A percentile compares a stretch with the other conserved stretches of the same genome.
Evolutionary conservation across 2,113 vertebrate species (phyloP).

Genomic region (Sorex araneus): DNA sequence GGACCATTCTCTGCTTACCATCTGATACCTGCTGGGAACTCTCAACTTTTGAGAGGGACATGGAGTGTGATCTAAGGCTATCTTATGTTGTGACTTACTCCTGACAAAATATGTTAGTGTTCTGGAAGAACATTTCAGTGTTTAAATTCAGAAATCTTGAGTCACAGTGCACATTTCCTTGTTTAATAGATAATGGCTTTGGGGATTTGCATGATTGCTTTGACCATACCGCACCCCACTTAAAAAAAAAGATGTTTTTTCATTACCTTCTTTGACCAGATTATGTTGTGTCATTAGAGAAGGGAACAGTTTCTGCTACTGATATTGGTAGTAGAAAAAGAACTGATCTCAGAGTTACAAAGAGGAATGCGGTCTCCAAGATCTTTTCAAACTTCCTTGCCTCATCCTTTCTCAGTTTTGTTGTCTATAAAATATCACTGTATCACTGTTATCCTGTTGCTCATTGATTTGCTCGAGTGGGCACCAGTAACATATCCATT

Average conservation of each 20-base stretch:
- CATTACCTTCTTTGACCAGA: neutral
- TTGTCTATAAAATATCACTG: neutral
- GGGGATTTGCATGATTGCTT: neutral
- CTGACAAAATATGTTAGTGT: neutral
- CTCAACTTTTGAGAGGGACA: neutral
- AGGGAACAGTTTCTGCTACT: neutral
- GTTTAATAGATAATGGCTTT: conserved; percentile 13
- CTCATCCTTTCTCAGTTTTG: neutral
- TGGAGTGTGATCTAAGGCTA: conserved; percentile 69
- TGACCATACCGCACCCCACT: too few relatives aligned
- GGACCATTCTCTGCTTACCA: neutral
- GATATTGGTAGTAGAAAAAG: neutral
- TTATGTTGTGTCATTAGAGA: neutral
- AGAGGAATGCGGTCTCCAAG: neutral
- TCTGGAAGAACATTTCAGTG: neutral
- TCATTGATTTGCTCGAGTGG: too few relatives aligned
- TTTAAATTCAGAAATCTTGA: neutral
- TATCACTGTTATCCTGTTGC: too few relatives aligned
- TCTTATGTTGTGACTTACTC: neutral
- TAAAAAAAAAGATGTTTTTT: too few relatives aligned
- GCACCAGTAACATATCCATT: too few relatives aligned
- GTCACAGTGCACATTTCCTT: neutral
- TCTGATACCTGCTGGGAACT: conserved; percentile 76
- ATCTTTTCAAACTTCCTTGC: neutral
- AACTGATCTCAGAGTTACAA: neutral